These are phyloP conservation scores for Siderastrea radians DNA, from an alignment of 92 coral and sea anemone species.

Conservation along the genomic window DNA sequence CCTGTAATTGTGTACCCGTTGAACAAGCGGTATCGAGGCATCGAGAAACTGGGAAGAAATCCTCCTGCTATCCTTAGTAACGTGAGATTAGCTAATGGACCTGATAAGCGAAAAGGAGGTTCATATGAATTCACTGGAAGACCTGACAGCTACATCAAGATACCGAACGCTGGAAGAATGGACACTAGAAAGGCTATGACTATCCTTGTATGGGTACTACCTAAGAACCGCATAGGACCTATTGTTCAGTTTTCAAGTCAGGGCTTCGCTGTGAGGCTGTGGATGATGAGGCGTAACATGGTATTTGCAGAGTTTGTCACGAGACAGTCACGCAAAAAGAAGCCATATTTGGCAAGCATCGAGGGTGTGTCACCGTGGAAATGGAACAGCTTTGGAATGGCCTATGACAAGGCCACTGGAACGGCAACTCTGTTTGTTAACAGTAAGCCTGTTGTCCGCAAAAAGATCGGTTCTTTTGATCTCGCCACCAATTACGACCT, in stretches of 20 bases:
- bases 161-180: constrained; percentile 71
- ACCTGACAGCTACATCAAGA: constrained; percentile 79
- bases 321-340: constrained; percentile 48
- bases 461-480: constrained; percentile 48
- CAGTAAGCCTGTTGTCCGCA: constrained; percentile 47
- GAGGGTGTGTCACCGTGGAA: constrained; percentile 60
- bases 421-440: constrained; percentile 81
- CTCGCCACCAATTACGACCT: constrained; percentile 83
- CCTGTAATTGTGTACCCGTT: constrained; percentile 78
- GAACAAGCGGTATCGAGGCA: constrained; percentile 50
- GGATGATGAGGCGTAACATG: constrained; percentile 77
- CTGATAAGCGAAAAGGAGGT: constrained; percentile 58
- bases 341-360: constrained; percentile 72
- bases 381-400: constrained; percentile 89
- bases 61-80: constrained; percentile 51
- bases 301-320: constrained; percentile 79
- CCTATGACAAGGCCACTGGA: constrained; percentile 85
- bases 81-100: constrained; percentile 71
- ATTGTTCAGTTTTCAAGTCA: constrained; percentile 76
- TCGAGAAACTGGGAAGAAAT: constrained; percentile 65
- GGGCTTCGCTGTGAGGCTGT: constrained; percentile 73
- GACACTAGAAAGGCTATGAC: constrained; percentile 81
- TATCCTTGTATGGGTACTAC: constrained; percentile 73
- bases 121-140: constrained; percentile 81
- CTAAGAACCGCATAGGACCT: constrained; percentile 84